Conservation (phyloP, 2,113 vertebrate species). For the Tamias sibiricus region DNA sequence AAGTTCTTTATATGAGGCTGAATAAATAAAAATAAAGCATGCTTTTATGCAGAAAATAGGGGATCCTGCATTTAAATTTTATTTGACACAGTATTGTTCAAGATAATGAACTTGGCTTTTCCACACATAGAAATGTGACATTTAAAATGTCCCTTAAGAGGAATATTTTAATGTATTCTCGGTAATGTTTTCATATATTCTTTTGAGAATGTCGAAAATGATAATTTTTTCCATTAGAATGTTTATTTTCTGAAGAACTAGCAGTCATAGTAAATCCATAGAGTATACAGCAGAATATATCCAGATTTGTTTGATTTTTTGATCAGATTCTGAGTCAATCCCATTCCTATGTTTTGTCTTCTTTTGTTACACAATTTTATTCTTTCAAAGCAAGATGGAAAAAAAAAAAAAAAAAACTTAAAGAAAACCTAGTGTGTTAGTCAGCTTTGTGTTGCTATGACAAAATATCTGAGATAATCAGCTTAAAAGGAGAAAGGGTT, state of each 20-base stretch:
- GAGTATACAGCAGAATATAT: too few species aligned
- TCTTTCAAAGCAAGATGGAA: not conserved
- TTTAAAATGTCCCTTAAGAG: not conserved
- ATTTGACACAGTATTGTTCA: not conserved
- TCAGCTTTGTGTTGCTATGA: not conserved
- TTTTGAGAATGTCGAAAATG: not conserved
- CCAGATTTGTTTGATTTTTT: not conserved
- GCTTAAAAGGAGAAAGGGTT: not conserved
- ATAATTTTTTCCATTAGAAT: not conserved
- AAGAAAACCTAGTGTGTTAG: not conserved
- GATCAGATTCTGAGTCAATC: not conserved
- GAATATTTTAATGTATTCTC: not conserved
- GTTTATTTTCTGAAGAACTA: constrained; percentile 33
- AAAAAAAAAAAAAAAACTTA: not conserved
- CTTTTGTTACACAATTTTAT: not conserved
- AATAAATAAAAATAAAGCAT: not conserved
- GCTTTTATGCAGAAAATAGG: constrained; percentile 7
- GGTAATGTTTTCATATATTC: not conserved
- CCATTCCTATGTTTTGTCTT: not conserved
- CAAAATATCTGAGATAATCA: not conserved
- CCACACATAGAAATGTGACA: not conserved
- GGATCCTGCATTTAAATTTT: not conserved
- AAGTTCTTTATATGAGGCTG: not conserved
- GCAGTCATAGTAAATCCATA: not conserved
- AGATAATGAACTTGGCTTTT: not conserved